phyloP scores from a whole-genome alignment of 2,888 invertebrate genomes.

The Drosophila macrospina region DNA sequence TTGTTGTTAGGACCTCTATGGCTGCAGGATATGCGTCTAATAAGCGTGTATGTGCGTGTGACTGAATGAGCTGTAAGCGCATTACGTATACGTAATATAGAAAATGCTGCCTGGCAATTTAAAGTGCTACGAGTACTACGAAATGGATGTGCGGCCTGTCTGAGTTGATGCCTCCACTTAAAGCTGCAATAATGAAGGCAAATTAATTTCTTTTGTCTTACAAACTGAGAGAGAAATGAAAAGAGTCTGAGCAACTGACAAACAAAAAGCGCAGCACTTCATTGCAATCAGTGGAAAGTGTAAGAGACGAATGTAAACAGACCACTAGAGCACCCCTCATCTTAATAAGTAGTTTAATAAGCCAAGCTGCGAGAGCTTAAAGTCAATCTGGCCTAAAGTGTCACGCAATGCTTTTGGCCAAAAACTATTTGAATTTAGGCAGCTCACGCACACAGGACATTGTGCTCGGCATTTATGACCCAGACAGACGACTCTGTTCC shows the following conservation, averaged over 20 bases:
- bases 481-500: constrained; percentile 38
- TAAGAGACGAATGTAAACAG: constrained; percentile 30
- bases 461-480: constrained; percentile 52
- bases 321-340: constrained; percentile 2
- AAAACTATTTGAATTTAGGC: constrained; percentile 58
- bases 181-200: constrained; percentile 46
- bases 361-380: constrained; percentile 8
- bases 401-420: constrained; percentile 19
- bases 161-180: constrained; percentile 18
- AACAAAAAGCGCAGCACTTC: constrained; percentile 28
- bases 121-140: constrained; percentile 40
- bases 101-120: constrained; percentile 52
- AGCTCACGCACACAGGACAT: constrained; percentile 56
- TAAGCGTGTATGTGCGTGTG: constrained; percentile 58
- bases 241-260: constrained; percentile 5
- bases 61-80: constrained; percentile 58
- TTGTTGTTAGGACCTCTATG: constrained; percentile 61
- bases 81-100: constrained; percentile 73
- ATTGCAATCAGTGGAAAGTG: constrained; percentile 32
- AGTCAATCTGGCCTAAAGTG: constrained; percentile 24
- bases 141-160: constrained; percentile 27
- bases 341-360: constrained; percentile 11
- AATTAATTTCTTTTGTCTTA: constrained; percentile 60
- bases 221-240: not conserved
- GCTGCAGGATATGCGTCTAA: constrained; percentile 75